Base-by-base conservation (phyloP, 2,797 vertebrate species). In the Pagetopsis macropterus region DNA sequence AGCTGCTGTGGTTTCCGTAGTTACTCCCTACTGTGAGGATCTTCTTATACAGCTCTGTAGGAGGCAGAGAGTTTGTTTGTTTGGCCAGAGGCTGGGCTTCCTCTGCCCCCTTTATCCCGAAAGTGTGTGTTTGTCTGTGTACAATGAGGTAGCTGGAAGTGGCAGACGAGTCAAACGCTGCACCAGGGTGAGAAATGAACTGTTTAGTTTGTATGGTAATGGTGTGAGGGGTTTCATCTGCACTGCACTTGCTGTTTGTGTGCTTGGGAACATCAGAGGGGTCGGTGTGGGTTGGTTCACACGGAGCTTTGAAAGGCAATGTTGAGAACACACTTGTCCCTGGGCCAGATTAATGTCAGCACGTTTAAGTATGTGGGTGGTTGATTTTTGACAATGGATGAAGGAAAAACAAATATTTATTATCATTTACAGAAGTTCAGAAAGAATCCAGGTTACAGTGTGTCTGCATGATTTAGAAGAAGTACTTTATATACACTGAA, bases 151-250 rank as follows among this genome's bases (percentile, higher is more conserved):
- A 62, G 66, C 15, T 85, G 81, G 59, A 79, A 76, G 76, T 78
- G 67, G 73, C 72, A 83, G 72, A 61, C 65, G 69, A 80, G 82
- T 79, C 84, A 89, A 91, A 89, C 57, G 60, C 84, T 65, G 58
- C 91, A 90, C 88, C 55, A 48, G 67, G 72, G 84, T 88, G 89
- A 84, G 75, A 93, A 79, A 58, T 84, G 21, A 60, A 62, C 70
- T 70, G 76, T 82, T 82, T 70, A 49, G 81, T 87, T 81, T 73
- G 70, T 73, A 78, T 86, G 84, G 50, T 75, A 86, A 79, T 78
- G 74, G 21, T 54, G 58, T 16, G 51, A 44, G 61, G 48, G 27
- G 52, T 44, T 76, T 84, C 66, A 41, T 69, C 57, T 62, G 56
- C 31, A 7, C 31, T 62, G 60, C 54, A 33, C 72, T 51, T 41